Evolutionary conservation across 2,113 vertebrate species (phyloP), one percentile per base, ranked within the genome.

Genomic region (Pterophyllum scalare): DNA sequence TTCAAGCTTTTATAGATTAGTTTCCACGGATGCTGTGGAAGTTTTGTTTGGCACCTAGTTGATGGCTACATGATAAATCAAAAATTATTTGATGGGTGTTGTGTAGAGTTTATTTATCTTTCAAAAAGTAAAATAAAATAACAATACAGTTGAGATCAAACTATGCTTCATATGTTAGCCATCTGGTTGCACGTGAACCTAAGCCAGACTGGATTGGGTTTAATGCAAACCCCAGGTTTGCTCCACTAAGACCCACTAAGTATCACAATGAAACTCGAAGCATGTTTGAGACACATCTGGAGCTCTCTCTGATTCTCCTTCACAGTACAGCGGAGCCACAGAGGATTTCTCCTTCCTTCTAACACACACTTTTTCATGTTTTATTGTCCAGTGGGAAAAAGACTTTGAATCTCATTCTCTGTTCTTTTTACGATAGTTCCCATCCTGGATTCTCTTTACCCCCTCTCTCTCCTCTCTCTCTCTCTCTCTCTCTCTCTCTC

Each of bases 261-360:
- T 83, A 88, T 82, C 84, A 77, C 87, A 85, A 74, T 92, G 92
- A 94, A 95, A 94, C 84, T 77, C 40, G 86, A 94, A 24, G 84
- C 87, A 88, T 87, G 90, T 89, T 91, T 15, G 91, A 91, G 86
- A 80, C 87, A 92, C 92, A 94, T 93, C 92, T 94, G 94, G 92
- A 85, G 65, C 67, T 80, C 61, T 80, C 76, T 64, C 87, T 28
- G 76, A 87, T 78, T 80, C 82, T 79, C 80, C 77, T 81, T 84
- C 84, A 75, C 77, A 88, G 80, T 35, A 38, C 82, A 28, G 57
- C 24, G 77, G 82, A 92, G 81, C 89, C 86, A 67, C 46, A 35
- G 31, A 89, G 91, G 85, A 89, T 88, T 89, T 82, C 85, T 89
- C 67, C 75, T 86, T 86, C 80, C 79, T 74, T 59, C 89, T 64